Conservation (phyloP, 2,888 invertebrate genomes). For the Sclerodermus sp. region DNA sequence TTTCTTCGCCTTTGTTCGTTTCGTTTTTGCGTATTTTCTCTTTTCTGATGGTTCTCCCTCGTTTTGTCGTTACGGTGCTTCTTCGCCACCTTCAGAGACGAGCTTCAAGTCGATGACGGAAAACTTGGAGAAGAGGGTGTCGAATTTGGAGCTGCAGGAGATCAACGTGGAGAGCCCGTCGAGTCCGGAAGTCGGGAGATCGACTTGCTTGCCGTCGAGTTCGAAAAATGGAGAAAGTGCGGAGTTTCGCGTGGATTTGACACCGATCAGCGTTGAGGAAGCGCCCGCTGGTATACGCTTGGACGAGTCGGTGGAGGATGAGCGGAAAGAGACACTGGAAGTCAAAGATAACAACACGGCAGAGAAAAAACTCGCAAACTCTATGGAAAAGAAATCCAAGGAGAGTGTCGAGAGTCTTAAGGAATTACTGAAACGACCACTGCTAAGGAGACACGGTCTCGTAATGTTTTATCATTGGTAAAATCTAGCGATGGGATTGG, state of each 20-base stretch:
- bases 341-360: neutral
- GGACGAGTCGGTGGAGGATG: neutral
- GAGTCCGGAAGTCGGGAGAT: too few species aligned
- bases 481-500: constrained; percentile 2
- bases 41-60: too few species aligned
- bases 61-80: too few species aligned
- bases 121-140: constrained; percentile 26
- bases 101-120: constrained; percentile 26
- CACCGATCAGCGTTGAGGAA: constrained; percentile 1
- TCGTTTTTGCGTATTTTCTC: too few species aligned
- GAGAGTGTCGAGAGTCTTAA: constrained; percentile 9
- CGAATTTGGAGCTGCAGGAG: constrained; percentile 14
- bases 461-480: constrained; percentile 37
- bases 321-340: neutral
- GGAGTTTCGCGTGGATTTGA: neutral
- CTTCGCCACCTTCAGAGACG: constrained; percentile 25
- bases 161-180: neutral
- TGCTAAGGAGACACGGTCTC: constrained; percentile 26
- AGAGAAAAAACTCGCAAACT: neutral
- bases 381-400: constrained; percentile 13
- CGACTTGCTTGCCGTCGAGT: constrained; percentile 22
- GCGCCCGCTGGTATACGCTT: constrained; percentile 1
- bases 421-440: constrained; percentile 18
- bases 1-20: too few species aligned
- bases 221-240: constrained; percentile 15